Evolutionary conservation across 2,113 vertebrate species (phyloP), one percentile per base, ranked within the genome.

Genomic region (Tetraodon nigroviridis): DNA sequence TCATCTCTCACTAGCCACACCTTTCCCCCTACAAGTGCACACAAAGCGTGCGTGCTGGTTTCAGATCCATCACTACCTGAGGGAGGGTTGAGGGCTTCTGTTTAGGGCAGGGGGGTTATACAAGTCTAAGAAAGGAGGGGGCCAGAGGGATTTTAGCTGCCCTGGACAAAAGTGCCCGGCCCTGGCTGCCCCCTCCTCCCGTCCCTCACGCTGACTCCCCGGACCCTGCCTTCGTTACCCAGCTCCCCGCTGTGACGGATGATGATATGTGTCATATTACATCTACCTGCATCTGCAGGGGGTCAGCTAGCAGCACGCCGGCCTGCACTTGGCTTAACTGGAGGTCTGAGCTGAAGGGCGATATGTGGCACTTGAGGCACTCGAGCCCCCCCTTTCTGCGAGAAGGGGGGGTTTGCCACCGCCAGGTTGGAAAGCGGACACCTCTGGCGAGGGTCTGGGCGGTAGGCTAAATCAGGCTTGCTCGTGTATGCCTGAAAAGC

Each of bases 101-200:
- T 75, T 61, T 62, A 59, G 73, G 68, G 57, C 29, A 56, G 58
- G 49, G 63, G 63, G 57, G 58, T 58, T 71, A 62, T 68, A 71
- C 67, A 70, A 64, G 76, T 78, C 76, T 64, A 66, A 75, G 80
- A 62, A 4, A 37, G 53, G 32, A 55, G 61, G 73, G 73, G 77
- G 80, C 79, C 76, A 69, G 78, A 82, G 83, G 83, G 83, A 86
- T 87, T 87, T 85, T 92, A 92, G 90, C 90, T 92, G 90, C 90
- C 89, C 88, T 90, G 83, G 79, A 89, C 72, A 80, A 74, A 77
- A 56, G 65, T 79, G 83, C 86, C 86, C 75, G 83, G 82, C 87
- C 78, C 83, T 82, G 75, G 72, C 53, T 46, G 15, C 79, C 83
- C 74, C 55, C 64, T 37, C 48, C 56, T 75, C 84, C 75, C 41